Evolutionary conservation across 2,888 invertebrate species (phyloP).

Genomic region (Mythimna lalbum): DNA sequence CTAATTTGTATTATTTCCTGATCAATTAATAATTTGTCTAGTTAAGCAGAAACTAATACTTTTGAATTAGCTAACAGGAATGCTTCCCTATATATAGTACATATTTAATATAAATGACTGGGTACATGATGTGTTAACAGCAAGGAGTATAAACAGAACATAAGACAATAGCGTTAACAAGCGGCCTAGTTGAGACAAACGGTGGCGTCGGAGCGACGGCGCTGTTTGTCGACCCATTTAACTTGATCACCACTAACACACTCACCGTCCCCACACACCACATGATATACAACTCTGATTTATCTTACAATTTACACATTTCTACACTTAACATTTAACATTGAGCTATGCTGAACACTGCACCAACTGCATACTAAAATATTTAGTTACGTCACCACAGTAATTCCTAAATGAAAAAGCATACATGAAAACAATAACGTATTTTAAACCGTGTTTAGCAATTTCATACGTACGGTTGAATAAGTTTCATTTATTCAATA

Average conservation of each 20-base stretch:
- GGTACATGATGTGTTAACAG: constrained; percentile 46
- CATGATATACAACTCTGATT: constrained; percentile 42
- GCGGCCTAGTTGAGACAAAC: constrained; percentile 86
- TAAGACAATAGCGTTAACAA: constrained; percentile 86
- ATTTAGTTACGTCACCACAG: constrained; percentile 32
- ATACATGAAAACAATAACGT: constrained; percentile 45
- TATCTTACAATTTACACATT: constrained; percentile 40
- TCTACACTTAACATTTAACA: constrained; percentile 31
- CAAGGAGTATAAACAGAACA: constrained; percentile 76
- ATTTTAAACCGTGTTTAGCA: constrained; percentile 47
- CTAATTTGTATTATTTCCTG: too few species aligned
- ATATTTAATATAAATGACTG: not conserved
- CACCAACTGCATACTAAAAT: constrained; percentile 33
- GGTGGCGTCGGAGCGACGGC: constrained; percentile 79
- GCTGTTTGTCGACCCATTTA: constrained; percentile 82
- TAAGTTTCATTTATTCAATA: constrained; percentile 54
- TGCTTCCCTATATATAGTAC: too few species aligned
- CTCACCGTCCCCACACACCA: constrained; percentile 47
- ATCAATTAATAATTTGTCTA: not conserved
- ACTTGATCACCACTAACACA: constrained; percentile 74
- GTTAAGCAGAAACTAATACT: not conserved
- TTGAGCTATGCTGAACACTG: constrained; percentile 15
- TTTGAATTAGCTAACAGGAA: not conserved
- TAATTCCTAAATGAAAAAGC: constrained; percentile 31
- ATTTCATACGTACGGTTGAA: constrained; percentile 59